Evolutionary conservation across 1,140 invertebrate species (phyloP).

Genomic region (Parapsyche elsis): DNA sequence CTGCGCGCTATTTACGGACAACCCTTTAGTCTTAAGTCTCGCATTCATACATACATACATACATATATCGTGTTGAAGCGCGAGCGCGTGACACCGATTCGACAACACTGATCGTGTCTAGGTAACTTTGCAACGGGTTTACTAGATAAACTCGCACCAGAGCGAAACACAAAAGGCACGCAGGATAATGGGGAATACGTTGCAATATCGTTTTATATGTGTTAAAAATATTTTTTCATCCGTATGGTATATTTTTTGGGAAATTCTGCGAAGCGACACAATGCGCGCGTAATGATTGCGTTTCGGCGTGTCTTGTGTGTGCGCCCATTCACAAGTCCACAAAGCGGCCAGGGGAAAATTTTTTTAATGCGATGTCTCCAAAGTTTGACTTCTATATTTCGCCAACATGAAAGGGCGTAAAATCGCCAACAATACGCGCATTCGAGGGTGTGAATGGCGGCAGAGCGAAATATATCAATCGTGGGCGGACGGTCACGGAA

Average conservation of each 20-base stretch:
- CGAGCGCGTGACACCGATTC: too few relatives aligned
- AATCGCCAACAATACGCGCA: conserved; percentile 44
- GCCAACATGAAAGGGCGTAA: conserved; percentile 53
- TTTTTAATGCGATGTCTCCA: conserved; percentile 53
- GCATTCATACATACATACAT: too few relatives aligned
- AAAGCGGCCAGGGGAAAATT: conserved; percentile 38
- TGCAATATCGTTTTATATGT: neutral
- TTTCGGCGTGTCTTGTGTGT: neutral
- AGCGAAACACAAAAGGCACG: neutral
- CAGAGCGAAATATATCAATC: conserved; percentile 11
- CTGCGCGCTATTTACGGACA: too few relatives aligned
- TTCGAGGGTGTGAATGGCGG: neutral
- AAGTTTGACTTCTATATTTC: conserved; percentile 50
- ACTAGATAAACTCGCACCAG: neutral
- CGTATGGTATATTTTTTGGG: neutral
- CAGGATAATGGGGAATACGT: neutral
- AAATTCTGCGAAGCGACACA: neutral
- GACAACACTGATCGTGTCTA: too few relatives aligned
- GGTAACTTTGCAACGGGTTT: too few relatives aligned
- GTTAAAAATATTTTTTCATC: neutral
- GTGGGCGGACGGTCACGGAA: neutral
- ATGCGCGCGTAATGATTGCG: neutral
- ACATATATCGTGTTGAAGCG: too few relatives aligned
- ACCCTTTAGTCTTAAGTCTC: too few relatives aligned
- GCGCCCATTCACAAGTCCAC: conserved; percentile 5